These are phyloP conservation scores for Channa maculata DNA, from an alignment of 2,113 vertebrate species.

Conservation along the genomic window DNA sequence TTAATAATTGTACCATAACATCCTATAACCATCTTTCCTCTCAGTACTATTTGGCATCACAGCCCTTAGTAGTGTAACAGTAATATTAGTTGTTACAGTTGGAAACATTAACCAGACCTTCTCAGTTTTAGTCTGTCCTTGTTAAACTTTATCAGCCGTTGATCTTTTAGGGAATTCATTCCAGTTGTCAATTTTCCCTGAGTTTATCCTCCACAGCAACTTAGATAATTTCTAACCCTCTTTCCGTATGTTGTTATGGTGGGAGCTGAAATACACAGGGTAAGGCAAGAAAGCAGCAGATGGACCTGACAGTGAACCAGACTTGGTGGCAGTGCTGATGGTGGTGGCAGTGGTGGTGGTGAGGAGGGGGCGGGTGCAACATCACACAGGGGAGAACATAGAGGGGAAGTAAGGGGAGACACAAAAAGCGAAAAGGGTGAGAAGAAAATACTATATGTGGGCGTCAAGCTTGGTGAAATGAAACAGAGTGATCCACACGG, in stretches of 20 bases:
- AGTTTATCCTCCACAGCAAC: neutral
- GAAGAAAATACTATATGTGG: constrained; percentile 39
- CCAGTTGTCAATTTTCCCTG: neutral
- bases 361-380: constrained; percentile 8
- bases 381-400: constrained; percentile 22
- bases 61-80: no score
- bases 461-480: constrained; percentile 57
- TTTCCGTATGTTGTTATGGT: constrained; percentile 3
- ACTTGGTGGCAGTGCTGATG: constrained; percentile 7
- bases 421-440: constrained; percentile 38
- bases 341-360: neutral
- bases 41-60: constrained; percentile 28
- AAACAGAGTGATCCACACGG: constrained; percentile 58
- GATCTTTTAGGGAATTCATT: neutral
- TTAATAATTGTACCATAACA: constrained; percentile 73
- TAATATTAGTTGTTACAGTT: neutral
- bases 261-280: constrained; percentile 24
- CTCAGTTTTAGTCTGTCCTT: neutral
- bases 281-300: constrained; percentile 31
- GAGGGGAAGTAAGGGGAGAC: constrained; percentile 30
- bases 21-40: constrained; percentile 58
- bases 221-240: neutral
- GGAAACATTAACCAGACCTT: neutral
- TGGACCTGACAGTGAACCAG: constrained; percentile 57
- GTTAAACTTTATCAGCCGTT: neutral